Base-by-base conservation (phyloP, 2,113 vertebrate species). In the Struthio camelus region DNA sequence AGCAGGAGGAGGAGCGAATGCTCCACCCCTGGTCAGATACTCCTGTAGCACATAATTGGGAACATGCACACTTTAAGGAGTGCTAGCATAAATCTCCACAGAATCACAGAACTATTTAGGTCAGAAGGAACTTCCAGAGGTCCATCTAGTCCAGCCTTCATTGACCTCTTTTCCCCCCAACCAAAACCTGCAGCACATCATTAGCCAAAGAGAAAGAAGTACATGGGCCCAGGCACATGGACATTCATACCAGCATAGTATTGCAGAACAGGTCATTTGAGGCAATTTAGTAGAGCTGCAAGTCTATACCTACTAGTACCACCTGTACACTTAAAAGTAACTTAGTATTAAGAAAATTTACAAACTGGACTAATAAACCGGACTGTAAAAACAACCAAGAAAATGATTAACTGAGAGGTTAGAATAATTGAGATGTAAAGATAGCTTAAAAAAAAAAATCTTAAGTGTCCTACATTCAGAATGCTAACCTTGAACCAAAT, bases 91-190 rank as follows among this genome's bases (percentile, higher is more conserved):
- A 62, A 18, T 10, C 12, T 51, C 25, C 32, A 44, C 8, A 6
- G 13, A 71, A 61, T 14, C 34, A 32, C 27, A 28, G 32, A 91
- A 46, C 6, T 14, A 25, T 44, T 87, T 27, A 67, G n/a, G 28
- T 9, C 24, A 17, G 20, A 66, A 80, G 3, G 6, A 27, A 44
- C 5, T 14, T 44, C 64, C 38, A 80, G 61, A 71, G 2, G 6
- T 42, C 53, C 16, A 40, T 30, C 3, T 66, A 42, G 28, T 42
- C 32, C 18, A 85, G 10, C 6, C 9, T 53, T 22, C 17, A 27
- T 23, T 38, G 25, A 30, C 6, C 25, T 58, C 14, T 50, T n/a
- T 28, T 6, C 2, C 2, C 2, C 15, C 3, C 2, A 4, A 3
- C 27, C 18, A 42, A 36, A 6, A 34, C 40, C 44, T 59, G 24